Evolutionary conservation across 2,888 invertebrate species (phyloP).

Genomic region (Calameuta filiformis): DNA sequence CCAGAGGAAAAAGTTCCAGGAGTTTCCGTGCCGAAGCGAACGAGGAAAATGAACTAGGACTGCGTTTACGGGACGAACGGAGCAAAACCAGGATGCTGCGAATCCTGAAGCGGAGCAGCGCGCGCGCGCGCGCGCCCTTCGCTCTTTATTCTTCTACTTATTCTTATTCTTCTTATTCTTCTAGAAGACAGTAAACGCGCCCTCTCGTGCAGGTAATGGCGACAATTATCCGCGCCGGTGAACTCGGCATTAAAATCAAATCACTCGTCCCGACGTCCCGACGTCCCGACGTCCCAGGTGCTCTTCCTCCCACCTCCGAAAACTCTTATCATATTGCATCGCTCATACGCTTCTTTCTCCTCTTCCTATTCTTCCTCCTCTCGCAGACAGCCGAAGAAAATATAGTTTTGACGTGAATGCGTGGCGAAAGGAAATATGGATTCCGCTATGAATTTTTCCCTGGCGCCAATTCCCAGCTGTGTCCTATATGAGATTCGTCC

Average conservation of each 20-base stretch:
- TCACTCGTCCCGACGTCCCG: conserved; percentile 33
- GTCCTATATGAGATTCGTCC: conserved; percentile 62
- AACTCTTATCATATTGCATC: background rate
- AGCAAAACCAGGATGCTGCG: conserved; percentile 43
- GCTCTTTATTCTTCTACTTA: conserved; percentile 8
- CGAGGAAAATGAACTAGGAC: conserved; percentile 42
- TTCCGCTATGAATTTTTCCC: conserved; percentile 57
- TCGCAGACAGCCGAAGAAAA: too few species aligned
- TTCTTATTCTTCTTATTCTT: conserved; percentile 19
- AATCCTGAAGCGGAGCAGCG: background rate
- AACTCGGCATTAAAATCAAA: conserved; percentile 58
- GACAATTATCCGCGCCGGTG: conserved; percentile 55
- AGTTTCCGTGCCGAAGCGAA: too few species aligned
- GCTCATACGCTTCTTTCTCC: too few species aligned
- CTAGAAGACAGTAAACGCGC: conserved; percentile 50
- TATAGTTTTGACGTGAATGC: too few species aligned
- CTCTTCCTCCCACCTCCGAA: conserved; percentile 8
- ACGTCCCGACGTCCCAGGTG: conserved; percentile 20
- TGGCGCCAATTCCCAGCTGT: conserved; percentile 62
- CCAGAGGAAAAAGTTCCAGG: too few species aligned
- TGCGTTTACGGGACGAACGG: conserved; percentile 49
- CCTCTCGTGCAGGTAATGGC: conserved; percentile 59
- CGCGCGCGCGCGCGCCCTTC: conserved; percentile 2
- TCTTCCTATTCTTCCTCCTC: too few species aligned
- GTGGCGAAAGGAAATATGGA: too few species aligned